Conservation (phyloP, 2,888 invertebrate species). For the Eupeodes luniger region DNA sequence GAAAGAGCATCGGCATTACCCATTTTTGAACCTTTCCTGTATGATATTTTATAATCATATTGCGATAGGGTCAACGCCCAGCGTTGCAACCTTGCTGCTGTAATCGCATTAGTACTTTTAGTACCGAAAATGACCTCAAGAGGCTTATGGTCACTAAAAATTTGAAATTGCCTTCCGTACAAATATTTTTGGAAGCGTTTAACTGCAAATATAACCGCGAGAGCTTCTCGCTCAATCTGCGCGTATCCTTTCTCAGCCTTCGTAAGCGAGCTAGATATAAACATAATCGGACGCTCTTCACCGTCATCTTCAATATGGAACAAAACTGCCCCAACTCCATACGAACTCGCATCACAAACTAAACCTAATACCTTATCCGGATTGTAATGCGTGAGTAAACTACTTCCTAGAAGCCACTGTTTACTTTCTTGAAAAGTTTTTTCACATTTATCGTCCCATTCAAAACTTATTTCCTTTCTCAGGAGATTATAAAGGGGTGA, state of each 20-base stretch:
- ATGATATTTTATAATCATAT: background rate
- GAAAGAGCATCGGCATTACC: background rate
- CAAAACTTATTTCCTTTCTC: background rate
- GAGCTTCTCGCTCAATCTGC: no score
- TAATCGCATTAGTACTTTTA: constrained; percentile 21
- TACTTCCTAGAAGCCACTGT: constrained; percentile 13
- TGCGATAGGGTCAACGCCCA: background rate
- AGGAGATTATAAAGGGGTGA: constrained; percentile 1
- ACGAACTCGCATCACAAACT: constrained; percentile 50
- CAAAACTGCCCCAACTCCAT: background rate
- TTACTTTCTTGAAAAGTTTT: constrained; percentile 35
- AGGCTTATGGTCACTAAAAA: constrained; percentile 18
- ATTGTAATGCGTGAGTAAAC: constrained; percentile 42
- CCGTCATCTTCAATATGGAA: constrained; percentile 31
- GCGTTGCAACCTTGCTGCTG: background rate
- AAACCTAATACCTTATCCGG: constrained; percentile 38
- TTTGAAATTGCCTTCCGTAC: constrained; percentile 43
- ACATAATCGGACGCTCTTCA: no score
- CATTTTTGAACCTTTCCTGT: background rate
- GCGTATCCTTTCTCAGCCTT: no score
- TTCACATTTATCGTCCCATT: constrained; percentile 4
- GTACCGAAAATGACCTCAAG: constrained; percentile 25
- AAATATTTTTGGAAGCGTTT: constrained; percentile 8
- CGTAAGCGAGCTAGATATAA: no score
- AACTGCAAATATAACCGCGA: background rate